Conservation (phyloP, 2,888 invertebrate genomes). For the Andrena praecox region DNA sequence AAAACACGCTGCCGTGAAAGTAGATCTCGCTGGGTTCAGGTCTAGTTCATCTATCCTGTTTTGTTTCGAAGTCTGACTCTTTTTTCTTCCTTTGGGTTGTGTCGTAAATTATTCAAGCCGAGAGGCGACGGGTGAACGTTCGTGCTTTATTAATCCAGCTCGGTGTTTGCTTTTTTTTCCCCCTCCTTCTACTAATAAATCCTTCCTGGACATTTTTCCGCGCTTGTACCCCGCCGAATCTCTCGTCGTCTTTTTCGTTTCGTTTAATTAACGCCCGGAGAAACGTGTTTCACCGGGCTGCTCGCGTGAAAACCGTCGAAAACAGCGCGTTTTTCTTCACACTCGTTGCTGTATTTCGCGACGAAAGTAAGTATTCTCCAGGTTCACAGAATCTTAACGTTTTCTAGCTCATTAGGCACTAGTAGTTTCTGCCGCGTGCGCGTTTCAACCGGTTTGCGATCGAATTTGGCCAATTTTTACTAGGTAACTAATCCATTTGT, state of each 20-base stretch:
- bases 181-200: constrained; percentile 21
- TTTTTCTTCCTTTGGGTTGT: neutral
- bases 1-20: constrained; percentile 15
- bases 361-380: constrained; percentile 5
- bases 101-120: constrained; percentile 39
- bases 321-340: neutral
- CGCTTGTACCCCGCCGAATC: constrained; percentile 1
- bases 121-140: constrained; percentile 3
- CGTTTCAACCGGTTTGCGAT: no score
- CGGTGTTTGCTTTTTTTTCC: neutral
- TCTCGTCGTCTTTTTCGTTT: neutral
- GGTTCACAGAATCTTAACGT: neutral
- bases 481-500: no score
- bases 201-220: constrained; percentile 8
- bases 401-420: no score
- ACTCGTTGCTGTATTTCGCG: neutral
- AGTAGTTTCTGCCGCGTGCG: no score
- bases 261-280: constrained; percentile 35
- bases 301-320: neutral
- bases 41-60: constrained; percentile 10
- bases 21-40: constrained; percentile 15
- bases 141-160: constrained; percentile 39
- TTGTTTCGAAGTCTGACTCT: neutral
- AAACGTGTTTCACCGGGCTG: neutral
- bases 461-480: no score